Percentiles rank a stretch among this genome's conserved stretches.
phyloP scores from a whole-genome alignment of 2,113 vertebrate genomes.

The Athene cunicularia region DNA sequence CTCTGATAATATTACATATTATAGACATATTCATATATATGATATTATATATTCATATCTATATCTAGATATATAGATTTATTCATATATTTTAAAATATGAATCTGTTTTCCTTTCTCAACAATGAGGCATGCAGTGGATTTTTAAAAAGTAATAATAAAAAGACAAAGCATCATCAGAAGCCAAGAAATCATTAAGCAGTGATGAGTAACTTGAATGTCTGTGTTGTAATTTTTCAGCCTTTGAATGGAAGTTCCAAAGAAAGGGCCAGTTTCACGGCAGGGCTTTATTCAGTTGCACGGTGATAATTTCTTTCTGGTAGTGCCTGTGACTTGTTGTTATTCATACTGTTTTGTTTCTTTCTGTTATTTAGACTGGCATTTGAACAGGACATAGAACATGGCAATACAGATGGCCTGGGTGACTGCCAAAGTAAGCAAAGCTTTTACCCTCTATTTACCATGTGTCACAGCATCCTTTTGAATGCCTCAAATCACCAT shows the following conservation, averaged over 20 bases:
- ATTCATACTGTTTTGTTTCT: conserved; percentile 80
- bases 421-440: conserved; percentile 99
- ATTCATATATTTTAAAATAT: no score
- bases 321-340: conserved; percentile 19
- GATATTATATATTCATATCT: no score
- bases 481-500: conserved; percentile 16
- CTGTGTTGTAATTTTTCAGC: neutral
- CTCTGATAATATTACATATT: neutral
- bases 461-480: conserved; percentile 59
- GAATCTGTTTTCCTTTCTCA: neutral
- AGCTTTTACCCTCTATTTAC: conserved; percentile 72
- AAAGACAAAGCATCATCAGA: neutral
- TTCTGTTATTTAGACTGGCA: conserved; percentile 84
- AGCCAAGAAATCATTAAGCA: neutral
- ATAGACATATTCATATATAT: neutral
- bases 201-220: neutral
- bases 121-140: neutral
- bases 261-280: neutral
- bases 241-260: neutral
- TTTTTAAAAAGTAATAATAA: neutral
- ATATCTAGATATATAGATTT: no score
- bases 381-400: conserved; percentile 97
- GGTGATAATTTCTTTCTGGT: neutral
- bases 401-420: conserved; percentile 98
- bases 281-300: neutral